Evolutionary conservation across 2,797 vertebrate species (phyloP).

Genomic region (Pachyuromys duprasi): DNA sequence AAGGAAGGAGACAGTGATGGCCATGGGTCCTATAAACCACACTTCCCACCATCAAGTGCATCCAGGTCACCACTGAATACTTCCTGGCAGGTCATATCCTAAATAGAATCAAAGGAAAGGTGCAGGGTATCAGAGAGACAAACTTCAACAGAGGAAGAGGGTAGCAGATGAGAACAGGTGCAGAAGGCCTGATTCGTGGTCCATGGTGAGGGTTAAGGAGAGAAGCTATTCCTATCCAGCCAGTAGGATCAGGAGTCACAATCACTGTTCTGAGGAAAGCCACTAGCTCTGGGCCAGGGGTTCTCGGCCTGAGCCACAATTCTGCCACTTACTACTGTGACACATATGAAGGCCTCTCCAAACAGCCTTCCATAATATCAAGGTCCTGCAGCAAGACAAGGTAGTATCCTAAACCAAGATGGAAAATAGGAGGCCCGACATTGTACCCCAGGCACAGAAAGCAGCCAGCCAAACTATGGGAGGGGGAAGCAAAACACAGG

Average conservation of each 20-base stretch:
- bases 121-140: neutral
- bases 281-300: neutral
- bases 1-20: neutral
- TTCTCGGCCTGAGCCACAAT: neutral
- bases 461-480: too few relatives aligned
- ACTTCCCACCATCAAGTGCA: neutral
- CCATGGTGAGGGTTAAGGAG: neutral
- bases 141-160: neutral
- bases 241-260: neutral
- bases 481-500: accelerated
- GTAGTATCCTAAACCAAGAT: neutral
- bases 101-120: neutral
- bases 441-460: too few relatives aligned
- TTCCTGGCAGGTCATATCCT: neutral
- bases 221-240: neutral
- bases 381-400: neutral
- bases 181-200: neutral
- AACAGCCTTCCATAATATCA: neutral
- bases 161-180: neutral
- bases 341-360: neutral
- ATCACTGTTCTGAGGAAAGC: too few relatives aligned
- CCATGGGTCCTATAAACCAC: neutral
- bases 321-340: neutral
- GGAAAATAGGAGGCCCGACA: neutral
- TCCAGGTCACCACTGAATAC: neutral